Conservation (phyloP, 2,888 invertebrate genomes). For the Syrphus vitripennis region DNA sequence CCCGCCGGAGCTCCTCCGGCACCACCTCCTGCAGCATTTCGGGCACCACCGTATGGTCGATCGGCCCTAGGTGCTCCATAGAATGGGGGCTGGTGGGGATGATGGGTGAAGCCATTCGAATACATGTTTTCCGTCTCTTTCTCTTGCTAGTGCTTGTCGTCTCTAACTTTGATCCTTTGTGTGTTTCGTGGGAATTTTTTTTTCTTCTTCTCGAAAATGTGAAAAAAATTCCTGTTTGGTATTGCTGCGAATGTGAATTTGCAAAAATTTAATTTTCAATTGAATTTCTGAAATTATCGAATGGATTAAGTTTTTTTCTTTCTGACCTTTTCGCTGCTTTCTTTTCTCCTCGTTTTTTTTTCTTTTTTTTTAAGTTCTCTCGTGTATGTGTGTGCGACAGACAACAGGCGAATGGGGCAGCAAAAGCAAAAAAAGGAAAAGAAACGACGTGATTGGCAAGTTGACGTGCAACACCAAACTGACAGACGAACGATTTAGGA, state of each 20-base stretch:
- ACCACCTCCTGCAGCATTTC: slow-evolving; percentile 62
- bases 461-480: slow-evolving; percentile 77
- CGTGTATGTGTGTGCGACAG: slow-evolving; percentile 70
- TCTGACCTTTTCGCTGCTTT: slow-evolving; percentile 70
- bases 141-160: slow-evolving; percentile 72
- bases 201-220: slow-evolving; percentile 48
- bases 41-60: slow-evolving; percentile 73
- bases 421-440: slow-evolving; percentile 74
- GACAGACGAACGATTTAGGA: slow-evolving; percentile 71
- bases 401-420: slow-evolving; percentile 75
- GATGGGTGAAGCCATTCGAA: slow-evolving; percentile 72
- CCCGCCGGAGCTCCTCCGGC: slow-evolving; percentile 59
- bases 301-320: slow-evolving; percentile 53
- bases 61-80: slow-evolving; percentile 69
- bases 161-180: slow-evolving; percentile 73
- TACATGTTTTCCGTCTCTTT: slow-evolving; percentile 74
- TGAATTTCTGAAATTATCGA: slow-evolving; percentile 61
- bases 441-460: slow-evolving; percentile 76
- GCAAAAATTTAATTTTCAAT: slow-evolving; percentile 57
- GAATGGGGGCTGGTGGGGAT: slow-evolving; percentile 72
- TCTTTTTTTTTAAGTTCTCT: slow-evolving; percentile 47
- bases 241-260: slow-evolving; percentile 48
- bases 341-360: slow-evolving; percentile 64
- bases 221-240: slow-evolving; percentile 71
- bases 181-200: slow-evolving; percentile 67